Evolutionary conservation across 2,888 invertebrate genomes (phyloP).

Genomic region (Magallana nippona): DNA sequence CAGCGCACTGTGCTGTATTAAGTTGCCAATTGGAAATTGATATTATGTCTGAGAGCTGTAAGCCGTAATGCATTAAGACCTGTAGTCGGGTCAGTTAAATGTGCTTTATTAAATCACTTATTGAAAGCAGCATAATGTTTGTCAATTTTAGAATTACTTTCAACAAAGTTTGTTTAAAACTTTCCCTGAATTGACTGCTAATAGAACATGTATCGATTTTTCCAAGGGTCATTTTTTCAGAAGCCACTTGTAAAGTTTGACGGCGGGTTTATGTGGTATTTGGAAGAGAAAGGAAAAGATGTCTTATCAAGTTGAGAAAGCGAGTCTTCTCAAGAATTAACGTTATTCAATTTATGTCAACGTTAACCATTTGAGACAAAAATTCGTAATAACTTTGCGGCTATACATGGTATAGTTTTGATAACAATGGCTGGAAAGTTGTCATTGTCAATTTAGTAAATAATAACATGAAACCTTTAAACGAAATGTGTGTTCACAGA

Average conservation of each 20-base stretch:
- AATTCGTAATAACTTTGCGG: too few species aligned
- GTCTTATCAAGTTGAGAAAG: background rate
- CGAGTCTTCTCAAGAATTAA: background rate
- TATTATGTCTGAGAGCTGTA: background rate
- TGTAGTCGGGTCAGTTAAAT: background rate
- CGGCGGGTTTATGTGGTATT: background rate
- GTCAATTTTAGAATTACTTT: background rate
- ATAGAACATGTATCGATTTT: constrained; percentile 14
- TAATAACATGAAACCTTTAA: too few species aligned
- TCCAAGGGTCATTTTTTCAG: background rate
- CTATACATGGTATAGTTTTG: too few species aligned
- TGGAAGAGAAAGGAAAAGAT: background rate
- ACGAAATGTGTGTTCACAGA: too few species aligned
- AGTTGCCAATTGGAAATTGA: background rate
- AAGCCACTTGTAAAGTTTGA: background rate
- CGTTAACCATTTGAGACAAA: too few species aligned
- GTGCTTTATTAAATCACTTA: constrained; percentile 15
- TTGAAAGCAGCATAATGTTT: constrained; percentile 1
- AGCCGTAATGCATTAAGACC: background rate
- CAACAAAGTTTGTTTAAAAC: constrained; percentile 22
- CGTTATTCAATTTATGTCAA: too few species aligned
- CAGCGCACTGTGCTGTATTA: background rate
- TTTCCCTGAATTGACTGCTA: background rate
- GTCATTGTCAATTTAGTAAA: too few species aligned
- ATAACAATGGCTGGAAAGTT: too few species aligned